Conservation (phyloP, 2,797 vertebrate species). For the Heteromormyrus szaboi region DNA sequence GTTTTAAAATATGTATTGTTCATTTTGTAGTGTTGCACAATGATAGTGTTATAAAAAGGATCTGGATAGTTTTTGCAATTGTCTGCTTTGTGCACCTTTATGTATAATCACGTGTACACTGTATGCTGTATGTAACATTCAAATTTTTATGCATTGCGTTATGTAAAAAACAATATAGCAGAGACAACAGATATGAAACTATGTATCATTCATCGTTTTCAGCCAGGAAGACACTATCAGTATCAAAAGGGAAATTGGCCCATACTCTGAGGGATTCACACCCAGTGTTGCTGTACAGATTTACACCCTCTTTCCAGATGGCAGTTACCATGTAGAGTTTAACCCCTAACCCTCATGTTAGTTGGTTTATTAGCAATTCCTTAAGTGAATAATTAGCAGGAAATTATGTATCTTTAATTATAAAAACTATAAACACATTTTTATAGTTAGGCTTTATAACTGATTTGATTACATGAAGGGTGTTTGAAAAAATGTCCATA, state of each 20-base stretch:
- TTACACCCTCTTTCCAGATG: not conserved
- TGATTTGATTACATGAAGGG: not conserved
- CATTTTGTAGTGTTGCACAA: not conserved
- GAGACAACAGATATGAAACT: not conserved
- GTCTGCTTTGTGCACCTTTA: not conserved
- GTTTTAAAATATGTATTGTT: constrained; percentile 1
- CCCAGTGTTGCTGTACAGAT: not conserved
- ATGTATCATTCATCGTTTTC: not conserved
- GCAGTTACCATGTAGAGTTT: not conserved
- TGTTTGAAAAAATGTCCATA: not conserved
- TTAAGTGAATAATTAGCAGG: not conserved
- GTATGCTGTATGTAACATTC: not conserved
- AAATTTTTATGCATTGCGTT: not conserved
- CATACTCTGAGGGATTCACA: not conserved
- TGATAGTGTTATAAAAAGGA: not conserved
- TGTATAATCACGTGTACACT: not conserved
- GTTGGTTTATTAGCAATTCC: not conserved
- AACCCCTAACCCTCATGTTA: not conserved
- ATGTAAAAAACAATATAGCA: not conserved
- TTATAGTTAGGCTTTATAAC: not conserved
- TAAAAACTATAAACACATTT: not conserved
- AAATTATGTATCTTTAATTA: not conserved
- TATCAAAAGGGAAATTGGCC: not conserved
- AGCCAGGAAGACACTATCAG: not conserved
- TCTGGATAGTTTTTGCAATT: not conserved